A percentile compares a stretch with the other conserved stretches of the same genome.
Conservation (phyloP, 1,140 invertebrate species). For the Eulimnadia texana region DNA sequence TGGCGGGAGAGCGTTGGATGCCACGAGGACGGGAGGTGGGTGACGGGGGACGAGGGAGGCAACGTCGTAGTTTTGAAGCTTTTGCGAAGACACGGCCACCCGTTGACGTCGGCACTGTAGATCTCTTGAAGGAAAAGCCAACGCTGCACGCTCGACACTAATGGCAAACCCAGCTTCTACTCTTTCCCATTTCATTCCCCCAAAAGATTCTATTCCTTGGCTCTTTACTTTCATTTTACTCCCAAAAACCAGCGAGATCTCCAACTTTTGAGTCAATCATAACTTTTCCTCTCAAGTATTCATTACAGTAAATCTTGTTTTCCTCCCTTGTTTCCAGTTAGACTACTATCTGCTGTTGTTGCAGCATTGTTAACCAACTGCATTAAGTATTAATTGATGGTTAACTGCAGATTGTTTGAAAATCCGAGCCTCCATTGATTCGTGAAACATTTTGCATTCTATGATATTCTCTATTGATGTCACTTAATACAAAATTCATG, state of each 20-base stretch:
- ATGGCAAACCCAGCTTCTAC: background rate
- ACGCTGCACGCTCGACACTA: background rate
- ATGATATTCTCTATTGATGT: too few species aligned
- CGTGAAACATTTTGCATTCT: too few species aligned
- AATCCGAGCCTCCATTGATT: too few species aligned
- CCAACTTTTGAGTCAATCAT: background rate
- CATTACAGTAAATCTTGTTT: background rate
- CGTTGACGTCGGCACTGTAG: background rate
- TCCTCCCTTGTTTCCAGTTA: background rate
- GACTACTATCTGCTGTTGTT: background rate
- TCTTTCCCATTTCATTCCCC: background rate
- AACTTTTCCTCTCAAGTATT: background rate
- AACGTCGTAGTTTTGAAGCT: background rate
- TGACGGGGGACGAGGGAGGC: background rate
- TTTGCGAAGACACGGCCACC: background rate
- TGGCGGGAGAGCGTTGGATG: background rate
- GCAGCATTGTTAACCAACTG: too few species aligned
- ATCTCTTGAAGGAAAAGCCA: background rate
- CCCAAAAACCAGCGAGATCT: background rate
- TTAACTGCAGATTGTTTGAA: too few species aligned
- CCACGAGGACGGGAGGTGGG: background rate
- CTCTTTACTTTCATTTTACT: background rate
- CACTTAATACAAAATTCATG: too few species aligned
- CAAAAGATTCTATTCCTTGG: background rate
- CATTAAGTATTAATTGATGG: too few species aligned